Conservation (phyloP, 2,888 invertebrate species). For the Ophion costatus region DNA sequence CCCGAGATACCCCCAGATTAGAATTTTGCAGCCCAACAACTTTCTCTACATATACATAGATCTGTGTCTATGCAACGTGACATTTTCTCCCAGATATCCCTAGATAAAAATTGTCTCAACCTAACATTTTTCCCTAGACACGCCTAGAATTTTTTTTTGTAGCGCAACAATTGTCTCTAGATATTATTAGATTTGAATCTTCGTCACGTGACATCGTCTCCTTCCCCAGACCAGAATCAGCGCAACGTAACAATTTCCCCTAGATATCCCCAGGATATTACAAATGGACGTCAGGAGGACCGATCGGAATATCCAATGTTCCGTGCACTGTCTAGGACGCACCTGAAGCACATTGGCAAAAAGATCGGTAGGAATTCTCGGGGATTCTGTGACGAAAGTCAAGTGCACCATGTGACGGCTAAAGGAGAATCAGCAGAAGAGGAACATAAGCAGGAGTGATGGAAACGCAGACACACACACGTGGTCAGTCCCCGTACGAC, state of each 20-base stretch:
- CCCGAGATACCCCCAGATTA: background rate
- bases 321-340: background rate
- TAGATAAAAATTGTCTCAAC: background rate
- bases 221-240: background rate
- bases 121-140: background rate
- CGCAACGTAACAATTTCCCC: background rate
- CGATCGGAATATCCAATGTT: background rate
- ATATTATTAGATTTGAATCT: background rate
- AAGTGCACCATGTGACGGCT: slow-evolving; percentile 51
- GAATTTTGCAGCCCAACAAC: background rate
- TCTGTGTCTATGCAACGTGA: too few species aligned
- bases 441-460: slow-evolving; percentile 54
- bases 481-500: slow-evolving; percentile 42
- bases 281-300: background rate
- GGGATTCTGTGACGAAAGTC: slow-evolving; percentile 44
- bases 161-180: too few species aligned
- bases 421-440: slow-evolving; percentile 55
- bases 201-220: background rate
- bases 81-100: background rate
- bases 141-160: background rate
- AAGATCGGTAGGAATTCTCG: slow-evolving; percentile 2
- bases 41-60: background rate
- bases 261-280: background rate
- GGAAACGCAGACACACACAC: slow-evolving; percentile 29
- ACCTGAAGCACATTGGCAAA: background rate